Evolutionary conservation across 2,888 invertebrate species (phyloP), one percentile per base, ranked within the genome.

Genomic region (Epirrhoe tristata): DNA sequence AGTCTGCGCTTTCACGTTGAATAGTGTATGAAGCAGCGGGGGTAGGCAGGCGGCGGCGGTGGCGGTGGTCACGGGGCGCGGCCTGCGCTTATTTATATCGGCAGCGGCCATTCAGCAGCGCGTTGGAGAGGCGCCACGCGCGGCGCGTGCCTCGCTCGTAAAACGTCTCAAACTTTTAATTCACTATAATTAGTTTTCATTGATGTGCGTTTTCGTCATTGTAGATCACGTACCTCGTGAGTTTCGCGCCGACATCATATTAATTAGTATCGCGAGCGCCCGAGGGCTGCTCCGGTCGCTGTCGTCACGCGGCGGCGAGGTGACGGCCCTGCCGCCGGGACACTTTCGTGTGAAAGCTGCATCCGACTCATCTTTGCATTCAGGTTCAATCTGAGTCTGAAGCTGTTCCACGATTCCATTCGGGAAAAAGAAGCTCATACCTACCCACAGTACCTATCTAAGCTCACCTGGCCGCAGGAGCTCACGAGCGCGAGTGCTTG

Each of bases 121-220:
- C 55, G 36, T 62, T 62, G 51, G 39, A 52, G 53, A 48, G 48
- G 34, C 6, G 50, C 63, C 58, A 58, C 52, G 64, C 14, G 46
- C 58, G 61, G 51, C 52, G 52, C 59, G 52, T 52, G 61, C 64
- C 57, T 12, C 14, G 54, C 39, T 62, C 56, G 52, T 70, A 59
- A 63, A 58, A 53, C 39, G 32, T 58, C 56, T 51, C 48, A 53
- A 70, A 62, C 65, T 63, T 69, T 57, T 63, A 66, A 54, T 63
- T 65, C 17, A 57, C 66, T 71, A 50, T 69, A 68, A 64, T 73
- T 68, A 68, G 55, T 63, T 68, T 69, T 67, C 66, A 70, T 65
- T 74, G 72, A 73, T 65, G 65, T 66, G 59, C 56, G 63, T 57
- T 59, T 70, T 66, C 60, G 51, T 60, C 66, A 71, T 59, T 71